Conservation (phyloP, 2,888 invertebrate genomes). For the Heteromurus nitidus region DNA sequence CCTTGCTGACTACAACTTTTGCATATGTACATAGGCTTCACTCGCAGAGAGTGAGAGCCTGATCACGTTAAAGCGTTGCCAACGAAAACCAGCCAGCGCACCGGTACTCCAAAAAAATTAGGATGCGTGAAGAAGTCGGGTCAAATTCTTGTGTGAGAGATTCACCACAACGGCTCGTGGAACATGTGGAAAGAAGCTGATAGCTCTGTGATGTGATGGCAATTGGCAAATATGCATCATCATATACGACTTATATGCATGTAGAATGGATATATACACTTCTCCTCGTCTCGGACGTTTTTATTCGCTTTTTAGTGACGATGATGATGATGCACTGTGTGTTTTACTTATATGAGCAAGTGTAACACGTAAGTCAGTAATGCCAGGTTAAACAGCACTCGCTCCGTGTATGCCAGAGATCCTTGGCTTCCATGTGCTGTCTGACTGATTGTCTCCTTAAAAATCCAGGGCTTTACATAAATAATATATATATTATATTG, state of each 20-base stretch:
- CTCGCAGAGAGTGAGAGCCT: neutral
- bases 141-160: slow-evolving; percentile 8
- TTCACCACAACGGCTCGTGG: slow-evolving; percentile 1
- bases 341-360: no score
- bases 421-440: slow-evolving; percentile 40
- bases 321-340: no score
- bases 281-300: no score
- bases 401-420: slow-evolving; percentile 11
- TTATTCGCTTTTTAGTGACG: no score
- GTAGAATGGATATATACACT: no score
- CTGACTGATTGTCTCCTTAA: slow-evolving; percentile 35
- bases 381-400: no score
- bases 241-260: no score
- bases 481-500: no score
- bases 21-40: neutral
- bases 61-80: slow-evolving; percentile 11
- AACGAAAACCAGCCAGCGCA: slow-evolving; percentile 11
- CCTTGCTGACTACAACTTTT: neutral
- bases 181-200: slow-evolving; percentile 37
- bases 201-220: neutral
- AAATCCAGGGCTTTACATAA: slow-evolving; percentile 25
- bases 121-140: slow-evolving; percentile 41
- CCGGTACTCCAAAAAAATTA: slow-evolving; percentile 18
- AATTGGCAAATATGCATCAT: no score
- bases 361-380: no score